A percentile compares a stretch with the other conserved stretches of the same genome.
Evolutionary conservation across 2,113 vertebrate species (phyloP).

Genomic region (Gavia stellata): DNA sequence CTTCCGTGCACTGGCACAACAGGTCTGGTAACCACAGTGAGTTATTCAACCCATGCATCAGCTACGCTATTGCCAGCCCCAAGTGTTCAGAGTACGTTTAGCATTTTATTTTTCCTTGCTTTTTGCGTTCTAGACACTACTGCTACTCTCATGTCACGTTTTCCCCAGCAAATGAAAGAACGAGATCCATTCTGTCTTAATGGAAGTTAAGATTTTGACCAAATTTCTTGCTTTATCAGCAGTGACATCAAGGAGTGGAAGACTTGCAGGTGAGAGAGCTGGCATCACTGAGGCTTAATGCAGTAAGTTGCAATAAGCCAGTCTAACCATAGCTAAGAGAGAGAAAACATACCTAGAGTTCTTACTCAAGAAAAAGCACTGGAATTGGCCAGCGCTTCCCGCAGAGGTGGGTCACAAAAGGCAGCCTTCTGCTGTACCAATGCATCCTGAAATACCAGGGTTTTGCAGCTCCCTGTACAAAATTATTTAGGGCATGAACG

Average conservation of each 20-base stretch:
- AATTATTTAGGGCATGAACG: neutral
- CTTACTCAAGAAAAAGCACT: neutral
- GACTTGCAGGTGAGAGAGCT: neutral
- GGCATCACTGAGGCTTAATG: neutral
- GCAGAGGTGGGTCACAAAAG: neutral
- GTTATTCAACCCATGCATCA: neutral
- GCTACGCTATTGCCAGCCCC: neutral
- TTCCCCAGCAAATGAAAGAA: neutral
- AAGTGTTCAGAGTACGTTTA: accelerated
- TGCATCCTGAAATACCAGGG: neutral
- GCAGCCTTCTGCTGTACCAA: neutral
- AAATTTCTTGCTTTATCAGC: neutral
- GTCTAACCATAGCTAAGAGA: neutral
- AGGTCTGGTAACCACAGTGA: neutral
- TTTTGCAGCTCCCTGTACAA: neutral
- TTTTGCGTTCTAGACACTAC: neutral
- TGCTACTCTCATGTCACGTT: neutral
- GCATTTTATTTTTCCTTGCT: neutral
- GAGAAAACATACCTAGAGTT: neutral
- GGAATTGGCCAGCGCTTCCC: neutral
- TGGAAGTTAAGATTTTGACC: neutral
- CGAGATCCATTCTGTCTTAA: neutral
- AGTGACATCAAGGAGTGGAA: neutral
- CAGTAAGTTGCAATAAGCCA: neutral
- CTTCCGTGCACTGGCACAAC: accelerated